Evolutionary conservation across 2,888 invertebrate genomes (phyloP).

Genomic region (Pyrochroa serraticornis): DNA sequence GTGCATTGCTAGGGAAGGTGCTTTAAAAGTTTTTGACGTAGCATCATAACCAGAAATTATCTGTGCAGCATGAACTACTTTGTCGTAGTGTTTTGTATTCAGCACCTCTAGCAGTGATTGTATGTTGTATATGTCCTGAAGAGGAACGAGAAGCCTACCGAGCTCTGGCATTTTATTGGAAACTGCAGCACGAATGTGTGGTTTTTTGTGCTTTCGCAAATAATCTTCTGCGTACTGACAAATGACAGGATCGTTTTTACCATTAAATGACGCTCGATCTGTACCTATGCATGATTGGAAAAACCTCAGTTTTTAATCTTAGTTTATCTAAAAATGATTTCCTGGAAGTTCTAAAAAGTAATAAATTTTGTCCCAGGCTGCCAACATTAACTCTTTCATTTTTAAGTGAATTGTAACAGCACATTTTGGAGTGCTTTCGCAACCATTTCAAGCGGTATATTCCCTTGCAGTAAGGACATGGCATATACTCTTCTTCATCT

Average conservation of each 20-base stretch:
- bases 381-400: too few relatives aligned
- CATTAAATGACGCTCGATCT: conserved; percentile 32
- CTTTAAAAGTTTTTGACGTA: conserved; percentile 31
- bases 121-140: conserved; percentile 26
- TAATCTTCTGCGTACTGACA: conserved; percentile 40
- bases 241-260: conserved; percentile 33
- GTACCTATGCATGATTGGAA: conserved; percentile 36
- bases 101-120: conserved; percentile 26
- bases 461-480: too few relatives aligned
- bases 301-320: conserved; percentile 36
- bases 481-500: too few relatives aligned
- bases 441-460: too few relatives aligned
- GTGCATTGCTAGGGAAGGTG: conserved; percentile 36
- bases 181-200: conserved; percentile 36
- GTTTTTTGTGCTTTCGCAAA: conserved; percentile 37
- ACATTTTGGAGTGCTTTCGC: too few relatives aligned
- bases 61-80: too few relatives aligned
- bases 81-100: too few relatives aligned
- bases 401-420: too few relatives aligned
- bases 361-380: too few relatives aligned
- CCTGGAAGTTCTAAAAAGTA: too few relatives aligned
- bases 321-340: conserved; percentile 32
- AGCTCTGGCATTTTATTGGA: conserved; percentile 40
- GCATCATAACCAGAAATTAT: too few relatives aligned
- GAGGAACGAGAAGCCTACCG: conserved; percentile 34